Evolutionary conservation across 2,113 vertebrate species (phyloP), one percentile per base, ranked within the genome.

Genomic region (Haemorhous mexicanus): DNA sequence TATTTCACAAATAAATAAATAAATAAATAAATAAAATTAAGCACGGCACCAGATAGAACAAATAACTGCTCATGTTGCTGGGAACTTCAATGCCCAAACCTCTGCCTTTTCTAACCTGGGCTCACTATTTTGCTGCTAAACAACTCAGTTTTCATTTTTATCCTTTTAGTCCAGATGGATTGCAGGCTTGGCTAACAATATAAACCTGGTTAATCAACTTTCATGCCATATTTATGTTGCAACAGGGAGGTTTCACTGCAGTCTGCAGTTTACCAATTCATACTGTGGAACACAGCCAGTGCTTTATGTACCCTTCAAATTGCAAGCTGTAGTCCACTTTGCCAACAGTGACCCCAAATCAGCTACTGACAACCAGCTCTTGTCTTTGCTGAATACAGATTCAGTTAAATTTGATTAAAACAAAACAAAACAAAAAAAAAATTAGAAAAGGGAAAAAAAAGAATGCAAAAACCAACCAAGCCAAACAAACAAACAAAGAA

Each of bases 151-250:
- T 94, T 94, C 62, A 69, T 94, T 96, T 94, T 93, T 92, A 73
- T 96, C 84, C 93, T 97, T 95, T 94, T 73, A 93, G 87, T 87
- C 92, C 93, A 97, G 97, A 98, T 95, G 96, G 96, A 97, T 94
- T 84, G 79, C 96, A 97, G 93, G 89, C 92, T 96, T 96, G 44
- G 95, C 95, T 96, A 97, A 94, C 95, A 96, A 96, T 94, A 96
- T 97, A 93, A 97, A 97, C 96, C 93, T 94, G 95, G 94, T 97
- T 97, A 97, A 98, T 97, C 97, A 97, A 97, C 95, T 96, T 97
- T 96, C 97, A 97, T 97, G 88, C 92, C 87, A 63, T 95, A 96
- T 98, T 98, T 97, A 97, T 97, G 95, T 79, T 93, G 76, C 96
- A 97, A 96, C 59, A 53, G 96, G 94, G 97, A 97, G 95, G 91